phyloP scores from a whole-genome alignment of 1,140 invertebrate species.

The Himalopsyche phryganea region DNA sequence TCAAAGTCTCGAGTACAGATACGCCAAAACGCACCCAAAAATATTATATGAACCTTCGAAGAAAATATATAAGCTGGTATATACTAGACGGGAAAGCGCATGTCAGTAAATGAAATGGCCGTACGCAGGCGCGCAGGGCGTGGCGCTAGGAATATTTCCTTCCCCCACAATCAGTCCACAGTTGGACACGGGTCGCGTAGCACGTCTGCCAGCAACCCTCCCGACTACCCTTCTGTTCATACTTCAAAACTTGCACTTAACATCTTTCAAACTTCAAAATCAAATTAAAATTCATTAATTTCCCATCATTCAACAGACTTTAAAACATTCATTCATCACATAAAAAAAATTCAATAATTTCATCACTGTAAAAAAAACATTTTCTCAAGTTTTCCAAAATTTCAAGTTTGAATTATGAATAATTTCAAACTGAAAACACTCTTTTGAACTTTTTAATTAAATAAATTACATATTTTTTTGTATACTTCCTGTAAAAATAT shows the following conservation, averaged over 20 bases:
- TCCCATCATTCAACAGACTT: background rate
- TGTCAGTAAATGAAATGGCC: conserved; percentile 8
- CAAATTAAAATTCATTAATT: background rate
- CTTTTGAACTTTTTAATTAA: too few relatives aligned
- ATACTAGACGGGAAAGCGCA: conserved; percentile 24
- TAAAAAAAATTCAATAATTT: too few relatives aligned
- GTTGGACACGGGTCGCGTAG: conserved; percentile 24
- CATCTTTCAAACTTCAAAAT: conserved; percentile 11
- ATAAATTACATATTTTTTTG: too few relatives aligned
- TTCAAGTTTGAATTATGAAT: too few relatives aligned
- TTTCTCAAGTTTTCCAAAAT: too few relatives aligned
- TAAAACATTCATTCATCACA: background rate
- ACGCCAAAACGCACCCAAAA: too few relatives aligned
- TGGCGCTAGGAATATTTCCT: conserved; percentile 21
- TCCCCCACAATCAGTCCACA: conserved; percentile 26
- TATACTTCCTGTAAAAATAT: too few relatives aligned
- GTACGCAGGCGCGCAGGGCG: conserved; percentile 32
- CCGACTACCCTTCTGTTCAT: background rate
- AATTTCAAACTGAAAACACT: too few relatives aligned
- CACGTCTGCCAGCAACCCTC: conserved; percentile 2
- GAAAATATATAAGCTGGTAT: too few relatives aligned
- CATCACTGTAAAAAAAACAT: background rate
- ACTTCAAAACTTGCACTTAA: conserved; percentile 16
- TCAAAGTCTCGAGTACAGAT: too few relatives aligned
- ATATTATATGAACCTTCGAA: too few relatives aligned